Percentiles rank a stretch among this genome's conserved stretches.
These are phyloP conservation scores for Endomychus coccineus DNA, from an alignment of 2,888 invertebrate species.

Conservation along the genomic window DNA sequence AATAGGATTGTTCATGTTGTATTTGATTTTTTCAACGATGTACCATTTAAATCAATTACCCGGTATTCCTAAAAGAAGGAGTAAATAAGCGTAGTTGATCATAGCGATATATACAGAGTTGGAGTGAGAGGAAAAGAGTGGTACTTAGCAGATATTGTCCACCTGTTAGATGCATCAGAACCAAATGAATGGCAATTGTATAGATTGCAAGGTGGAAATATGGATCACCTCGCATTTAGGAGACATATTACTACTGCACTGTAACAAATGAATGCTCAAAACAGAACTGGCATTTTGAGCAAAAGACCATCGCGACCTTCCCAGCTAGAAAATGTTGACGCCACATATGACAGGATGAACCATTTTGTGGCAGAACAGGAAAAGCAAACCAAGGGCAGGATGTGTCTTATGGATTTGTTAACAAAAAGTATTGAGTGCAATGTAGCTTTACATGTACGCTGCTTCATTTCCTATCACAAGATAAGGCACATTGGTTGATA, in stretches of 20 bases:
- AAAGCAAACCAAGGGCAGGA: neutral
- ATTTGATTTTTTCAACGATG: neutral
- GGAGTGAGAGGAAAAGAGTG: slow-evolving; percentile 1
- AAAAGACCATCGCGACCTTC: slow-evolving; percentile 1
- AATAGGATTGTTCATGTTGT: neutral
- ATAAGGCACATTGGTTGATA: too few species aligned
- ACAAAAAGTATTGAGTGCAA: slow-evolving; percentile 5
- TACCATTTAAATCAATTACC: neutral
- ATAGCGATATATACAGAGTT: neutral
- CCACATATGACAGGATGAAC: slow-evolving; percentile 3
- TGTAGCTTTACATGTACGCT: slow-evolving; percentile 5
- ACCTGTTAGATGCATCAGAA: slow-evolving; percentile 4
- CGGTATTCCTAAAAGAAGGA: slow-evolving; percentile 1
- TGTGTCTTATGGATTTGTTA: neutral
- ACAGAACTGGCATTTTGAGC: neutral
- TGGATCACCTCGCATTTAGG: neutral
- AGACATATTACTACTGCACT: neutral
- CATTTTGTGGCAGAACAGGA: slow-evolving; percentile 1
- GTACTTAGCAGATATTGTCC: slow-evolving; percentile 2
- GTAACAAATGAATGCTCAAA: neutral
- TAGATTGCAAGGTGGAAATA: neutral
- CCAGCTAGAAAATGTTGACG: neutral
- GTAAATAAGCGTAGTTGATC: slow-evolving; percentile 1
- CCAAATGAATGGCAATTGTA: neutral
- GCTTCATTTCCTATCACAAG: too few species aligned